Evolutionary conservation across 1,140 invertebrate genomes (phyloP).

Genomic region (Drosophila arawakana): DNA sequence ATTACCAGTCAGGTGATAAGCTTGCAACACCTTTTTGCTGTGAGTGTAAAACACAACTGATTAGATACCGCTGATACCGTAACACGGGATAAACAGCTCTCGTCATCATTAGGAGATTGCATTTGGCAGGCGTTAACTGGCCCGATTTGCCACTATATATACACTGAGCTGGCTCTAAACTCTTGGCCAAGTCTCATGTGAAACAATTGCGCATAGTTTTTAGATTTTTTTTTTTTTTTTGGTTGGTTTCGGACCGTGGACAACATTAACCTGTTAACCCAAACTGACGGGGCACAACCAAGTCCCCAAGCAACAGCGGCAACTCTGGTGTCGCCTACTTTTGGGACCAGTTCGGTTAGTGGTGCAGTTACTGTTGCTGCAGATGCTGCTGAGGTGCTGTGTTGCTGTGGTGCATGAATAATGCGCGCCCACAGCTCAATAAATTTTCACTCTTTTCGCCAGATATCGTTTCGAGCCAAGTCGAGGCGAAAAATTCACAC

Average conservation of each 20-base stretch:
- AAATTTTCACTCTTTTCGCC: constrained; percentile 83
- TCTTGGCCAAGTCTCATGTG: constrained; percentile 30
- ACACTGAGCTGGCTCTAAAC: constrained; percentile 47
- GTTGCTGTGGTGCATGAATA: constrained; percentile 68
- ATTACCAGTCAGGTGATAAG: constrained; percentile 76
- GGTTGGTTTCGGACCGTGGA: constrained; percentile 49
- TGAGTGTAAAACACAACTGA: constrained; percentile 56
- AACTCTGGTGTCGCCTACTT: constrained; percentile 71
- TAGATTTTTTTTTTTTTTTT: constrained; percentile 4
- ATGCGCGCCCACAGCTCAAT: constrained; percentile 84
- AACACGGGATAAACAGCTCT: constrained; percentile 23
- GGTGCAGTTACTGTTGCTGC: constrained; percentile 52
- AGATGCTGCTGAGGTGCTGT: constrained; percentile 32
- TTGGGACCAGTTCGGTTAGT: constrained; percentile 48
- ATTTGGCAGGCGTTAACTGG: constrained; percentile 77
- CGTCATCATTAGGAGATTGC: constrained; percentile 59
- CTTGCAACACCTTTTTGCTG: constrained; percentile 59
- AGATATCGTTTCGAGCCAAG: constrained; percentile 47
- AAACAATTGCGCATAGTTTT: constrained; percentile 75
- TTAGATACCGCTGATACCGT: constrained; percentile 48
- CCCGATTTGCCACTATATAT: constrained; percentile 18
- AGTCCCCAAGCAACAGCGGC: constrained; percentile 62
- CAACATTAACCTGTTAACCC: constrained; percentile 83
- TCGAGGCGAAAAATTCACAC: constrained; percentile 69
- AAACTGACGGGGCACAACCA: constrained; percentile 67